Evolutionary conservation across 2,888 invertebrate species (phyloP).

Genomic region (Zonitis immaculata): DNA sequence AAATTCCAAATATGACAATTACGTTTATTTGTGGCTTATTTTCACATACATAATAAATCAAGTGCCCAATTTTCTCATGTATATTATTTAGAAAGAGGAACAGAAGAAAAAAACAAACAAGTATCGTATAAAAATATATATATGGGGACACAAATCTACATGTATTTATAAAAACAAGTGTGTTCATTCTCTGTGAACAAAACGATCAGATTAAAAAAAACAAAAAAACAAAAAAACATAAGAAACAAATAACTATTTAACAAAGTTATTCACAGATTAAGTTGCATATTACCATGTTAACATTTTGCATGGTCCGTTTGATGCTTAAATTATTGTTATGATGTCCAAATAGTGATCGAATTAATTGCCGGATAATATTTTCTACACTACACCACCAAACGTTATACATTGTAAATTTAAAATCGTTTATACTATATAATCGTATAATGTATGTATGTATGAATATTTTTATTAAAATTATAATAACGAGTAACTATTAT

Average conservation of each 20-base stretch:
- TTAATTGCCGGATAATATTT: slow-evolving; percentile 7
- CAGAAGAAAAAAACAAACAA: no score
- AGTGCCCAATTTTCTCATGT: no score
- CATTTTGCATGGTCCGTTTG: slow-evolving; percentile 26
- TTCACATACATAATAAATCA: no score
- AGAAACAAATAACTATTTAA: slow-evolving; percentile 25
- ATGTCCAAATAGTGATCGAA: slow-evolving; percentile 4
- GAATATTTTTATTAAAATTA: no score
- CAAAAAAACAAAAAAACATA: no score
- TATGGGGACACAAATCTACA: neutral
- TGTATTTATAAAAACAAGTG: neutral
- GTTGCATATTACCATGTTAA: slow-evolving; percentile 24
- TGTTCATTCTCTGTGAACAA: slow-evolving; percentile 25
- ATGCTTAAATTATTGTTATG: slow-evolving; percentile 10
- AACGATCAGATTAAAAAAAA: slow-evolving; percentile 24
- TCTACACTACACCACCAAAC: slow-evolving; percentile 6
- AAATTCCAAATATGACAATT: no score
- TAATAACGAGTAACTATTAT: no score
- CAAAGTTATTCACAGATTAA: slow-evolving; percentile 25
- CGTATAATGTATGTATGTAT: no score
- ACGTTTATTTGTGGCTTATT: no score
- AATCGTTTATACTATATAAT: no score
- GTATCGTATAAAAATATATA: slow-evolving; percentile 2
- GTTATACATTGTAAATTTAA: neutral
- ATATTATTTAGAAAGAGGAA: no score